Percentiles rank a stretch among this genome's conserved stretches.
Evolutionary conservation across 2,888 invertebrate genomes (phyloP).

Genomic region (Eristalis arbustorum): DNA sequence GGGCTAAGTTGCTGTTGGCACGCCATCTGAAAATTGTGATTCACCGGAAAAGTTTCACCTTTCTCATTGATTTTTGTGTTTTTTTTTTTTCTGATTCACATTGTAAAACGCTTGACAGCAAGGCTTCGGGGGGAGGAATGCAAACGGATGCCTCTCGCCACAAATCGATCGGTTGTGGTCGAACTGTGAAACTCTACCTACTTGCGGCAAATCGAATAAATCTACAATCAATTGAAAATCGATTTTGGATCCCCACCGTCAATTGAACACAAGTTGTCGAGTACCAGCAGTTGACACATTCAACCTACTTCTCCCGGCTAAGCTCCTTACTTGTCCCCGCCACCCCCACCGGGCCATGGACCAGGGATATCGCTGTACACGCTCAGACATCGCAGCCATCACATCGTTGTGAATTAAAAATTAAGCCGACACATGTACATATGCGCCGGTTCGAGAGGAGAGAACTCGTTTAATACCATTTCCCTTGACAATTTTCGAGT

Average conservation of each 20-base stretch:
- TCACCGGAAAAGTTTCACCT: slow-evolving; percentile 69
- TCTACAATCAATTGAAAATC: neutral
- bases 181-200: neutral
- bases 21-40: slow-evolving; percentile 64
- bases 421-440: slow-evolving; percentile 24
- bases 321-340: slow-evolving; percentile 42
- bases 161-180: no score
- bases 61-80: slow-evolving; percentile 62
- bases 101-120: neutral
- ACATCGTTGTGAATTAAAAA: slow-evolving; percentile 44
- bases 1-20: slow-evolving; percentile 60
- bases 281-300: slow-evolving; percentile 21
- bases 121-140: no score
- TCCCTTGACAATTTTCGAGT: neutral
- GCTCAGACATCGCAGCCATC: neutral
- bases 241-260: neutral
- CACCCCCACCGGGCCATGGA: slow-evolving; percentile 7
- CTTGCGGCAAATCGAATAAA: neutral
- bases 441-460: neutral
- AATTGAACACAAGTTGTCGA: neutral
- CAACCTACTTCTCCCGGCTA: slow-evolving; percentile 26
- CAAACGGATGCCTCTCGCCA: no score
- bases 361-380: slow-evolving; percentile 32
- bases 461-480: neutral
- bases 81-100: neutral